Base-by-base conservation (phyloP, 2,888 invertebrate species). In the Tetanocera ferruginea region DNA sequence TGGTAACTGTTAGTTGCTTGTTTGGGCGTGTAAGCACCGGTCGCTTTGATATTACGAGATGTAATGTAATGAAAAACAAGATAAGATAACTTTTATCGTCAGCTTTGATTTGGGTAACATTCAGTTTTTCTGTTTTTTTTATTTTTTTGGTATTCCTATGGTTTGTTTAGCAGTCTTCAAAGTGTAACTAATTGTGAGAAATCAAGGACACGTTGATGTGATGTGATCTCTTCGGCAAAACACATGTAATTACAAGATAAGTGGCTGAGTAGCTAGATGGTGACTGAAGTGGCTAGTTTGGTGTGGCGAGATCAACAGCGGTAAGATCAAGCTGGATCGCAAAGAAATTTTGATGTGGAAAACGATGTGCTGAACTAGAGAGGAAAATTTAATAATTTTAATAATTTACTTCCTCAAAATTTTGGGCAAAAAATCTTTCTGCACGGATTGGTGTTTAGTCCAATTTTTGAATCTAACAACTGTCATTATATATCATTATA, bases 91-190 rank as follows among this genome's bases (percentile, higher is more conserved):
- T 57, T 71, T 57, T 34, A 31, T 11, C 52, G 55, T 23, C 25
- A 23, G 37, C 19, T 37, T 43, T 31, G 69, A 28, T 51, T 51
- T 51, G 51, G 51, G 14, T 69, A 49, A 28, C 28, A 25, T 37
- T 64, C 69, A 73, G 66, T 75, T 72, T 43, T 37, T 23, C 69
- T 77, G 25, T 51, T 78, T 74, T 73, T 51, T 34, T 52, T 60
- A 19, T 60, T n/a, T 43, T 77, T 76, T 76, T 71, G 70, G 74
- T 62, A 78, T 77, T 55, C 67, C 71, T 66, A 49, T 52, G 28
- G 25, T 4, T 72, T 76, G 37, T 69, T 17, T 37, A 17, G 66
- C 60, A 57, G 19, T 76, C 52, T 64, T 64, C 17, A 31, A 64
- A 64, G 64, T 31, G 64, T 31, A 28, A 64, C 64, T 62, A 64